These are phyloP conservation scores for Platycheirus albimanus DNA, from an alignment of 2,888 invertebrate genomes.

Conservation along the genomic window DNA sequence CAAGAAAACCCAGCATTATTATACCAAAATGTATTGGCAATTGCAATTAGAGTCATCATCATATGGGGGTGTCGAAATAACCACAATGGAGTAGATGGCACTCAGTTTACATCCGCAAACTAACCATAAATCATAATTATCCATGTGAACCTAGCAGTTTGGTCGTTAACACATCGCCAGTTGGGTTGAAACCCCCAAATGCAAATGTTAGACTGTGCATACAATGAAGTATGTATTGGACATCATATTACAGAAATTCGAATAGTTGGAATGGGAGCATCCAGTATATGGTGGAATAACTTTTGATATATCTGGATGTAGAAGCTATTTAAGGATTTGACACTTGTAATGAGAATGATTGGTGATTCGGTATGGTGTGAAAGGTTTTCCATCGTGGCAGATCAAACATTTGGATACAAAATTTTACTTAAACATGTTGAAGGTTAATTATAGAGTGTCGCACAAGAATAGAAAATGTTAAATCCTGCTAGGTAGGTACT, in stretches of 20 bases:
- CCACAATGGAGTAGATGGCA: conserved; percentile 34
- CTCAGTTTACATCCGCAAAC: conserved; percentile 62
- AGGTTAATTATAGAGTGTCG: too few species aligned
- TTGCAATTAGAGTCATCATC: conserved; percentile 65
- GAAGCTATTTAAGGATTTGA: too few species aligned
- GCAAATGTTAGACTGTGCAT: not conserved
- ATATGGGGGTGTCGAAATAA: conserved; percentile 54
- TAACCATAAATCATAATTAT: conserved; percentile 72
- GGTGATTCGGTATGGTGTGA: too few species aligned
- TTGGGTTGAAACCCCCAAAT: conserved; percentile 2
- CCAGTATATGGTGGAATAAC: too few species aligned
- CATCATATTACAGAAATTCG: not conserved
- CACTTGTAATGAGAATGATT: too few species aligned
- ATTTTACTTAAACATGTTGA: too few species aligned
- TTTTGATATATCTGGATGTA: too few species aligned
- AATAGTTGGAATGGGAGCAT: too few species aligned
- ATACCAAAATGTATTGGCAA: conserved; percentile 47
- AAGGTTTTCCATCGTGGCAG: too few species aligned
- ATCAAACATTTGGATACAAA: too few species aligned
- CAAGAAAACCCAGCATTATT: conserved; percentile 18
- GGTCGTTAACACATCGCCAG: conserved; percentile 32
- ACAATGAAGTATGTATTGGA: conserved; percentile 26
- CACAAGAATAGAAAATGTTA: too few species aligned
- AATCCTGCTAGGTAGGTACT: too few species aligned
- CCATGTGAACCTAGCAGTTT: conserved; percentile 58